Base-by-base conservation (phyloP, 2,113 vertebrate genomes). In the Neoarius graeffei region DNA sequence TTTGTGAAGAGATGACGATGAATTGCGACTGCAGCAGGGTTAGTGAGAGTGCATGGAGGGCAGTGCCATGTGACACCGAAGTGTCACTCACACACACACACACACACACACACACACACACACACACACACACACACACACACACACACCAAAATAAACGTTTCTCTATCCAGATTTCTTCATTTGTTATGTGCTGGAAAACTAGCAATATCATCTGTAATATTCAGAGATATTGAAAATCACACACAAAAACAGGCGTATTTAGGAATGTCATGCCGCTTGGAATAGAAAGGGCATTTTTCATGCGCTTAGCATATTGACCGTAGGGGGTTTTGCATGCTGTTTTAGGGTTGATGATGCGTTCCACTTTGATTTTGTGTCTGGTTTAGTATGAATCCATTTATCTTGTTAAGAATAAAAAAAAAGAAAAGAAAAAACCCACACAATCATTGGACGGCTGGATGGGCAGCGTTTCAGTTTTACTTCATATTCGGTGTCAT, bases 1-100 rank as follows among this genome's bases (percentile, higher is more conserved):
- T 96, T 95, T 96, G 94, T 95, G 95, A 95, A 95, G 93, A 95
- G 95, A 95, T 95, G 96, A 95, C 93, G 93, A 95, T 94, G 95
- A 95, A 94, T 96, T 94, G 95, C 94, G 96, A 95, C 95, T 95
- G 95, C 93, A 93, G 91, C 93, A 94, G 94, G 95, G 95, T 94
- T 93, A 89, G 93, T 92, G 92, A 95, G 92, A 92, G 93, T 92
- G 92, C 92, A 90, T 81, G 90, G 92, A 89, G 92, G 92, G 91
- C 90, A 92, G 93, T 93, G 91, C 89, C 91, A 93, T 94, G 93
- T 92, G 30, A 85, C 66, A 25, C 84, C 48, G 56, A 52, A 71
- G 35, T 35, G 71, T 56, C 60, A 71, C 56, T 74, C 85, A 66
- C 66, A 73, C 71, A 57, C 84, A 62, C 35, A 84, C 52, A 81